Percentiles rank a stretch among this genome's conserved stretches.
These are phyloP conservation scores for Austrofundulus limnaeus DNA, from an alignment of 2,113 vertebrate genomes.

Conservation along the genomic window DNA sequence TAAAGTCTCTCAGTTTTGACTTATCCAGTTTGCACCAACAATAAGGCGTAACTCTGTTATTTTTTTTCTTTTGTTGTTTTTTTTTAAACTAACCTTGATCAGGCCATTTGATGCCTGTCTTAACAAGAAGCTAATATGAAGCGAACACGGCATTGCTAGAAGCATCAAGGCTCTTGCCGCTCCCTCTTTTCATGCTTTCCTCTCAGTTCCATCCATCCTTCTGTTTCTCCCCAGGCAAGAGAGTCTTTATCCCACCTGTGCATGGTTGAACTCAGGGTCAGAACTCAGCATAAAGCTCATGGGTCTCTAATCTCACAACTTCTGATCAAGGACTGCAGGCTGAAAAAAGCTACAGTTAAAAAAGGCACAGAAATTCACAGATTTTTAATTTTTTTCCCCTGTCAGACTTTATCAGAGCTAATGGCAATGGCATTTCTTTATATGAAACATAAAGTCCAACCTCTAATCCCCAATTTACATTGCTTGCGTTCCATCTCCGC, in stretches of 20 bases:
- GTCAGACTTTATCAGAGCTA: conserved; percentile 4
- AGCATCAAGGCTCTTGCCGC: conserved; percentile 54
- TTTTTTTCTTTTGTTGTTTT: too few relatives aligned
- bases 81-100: conserved; percentile 44
- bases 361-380: conserved; percentile 38
- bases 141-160: conserved; percentile 19
- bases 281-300: conserved; percentile 37
- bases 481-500: too few relatives aligned
- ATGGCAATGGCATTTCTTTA: background rate
- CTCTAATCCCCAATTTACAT: too few relatives aligned
- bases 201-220: conserved; percentile 25
- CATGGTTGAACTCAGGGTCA: conserved; percentile 55
- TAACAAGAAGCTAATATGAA: conserved; percentile 55
- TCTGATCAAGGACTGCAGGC: conserved; percentile 62
- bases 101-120: conserved; percentile 26
- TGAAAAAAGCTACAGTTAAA: conserved; percentile 37
- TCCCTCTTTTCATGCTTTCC: conserved; percentile 31
- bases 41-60: conserved; percentile 27
- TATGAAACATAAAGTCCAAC: background rate
- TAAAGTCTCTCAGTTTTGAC: conserved; percentile 17
- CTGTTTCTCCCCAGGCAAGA: conserved; percentile 47
- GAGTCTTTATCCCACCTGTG: conserved; percentile 56
- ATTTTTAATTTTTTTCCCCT: background rate
- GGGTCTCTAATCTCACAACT: conserved; percentile 54
- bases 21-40: conserved; percentile 7